Conservation (phyloP, 2,113 vertebrate species). For the Setophaga kirtlandii region DNA sequence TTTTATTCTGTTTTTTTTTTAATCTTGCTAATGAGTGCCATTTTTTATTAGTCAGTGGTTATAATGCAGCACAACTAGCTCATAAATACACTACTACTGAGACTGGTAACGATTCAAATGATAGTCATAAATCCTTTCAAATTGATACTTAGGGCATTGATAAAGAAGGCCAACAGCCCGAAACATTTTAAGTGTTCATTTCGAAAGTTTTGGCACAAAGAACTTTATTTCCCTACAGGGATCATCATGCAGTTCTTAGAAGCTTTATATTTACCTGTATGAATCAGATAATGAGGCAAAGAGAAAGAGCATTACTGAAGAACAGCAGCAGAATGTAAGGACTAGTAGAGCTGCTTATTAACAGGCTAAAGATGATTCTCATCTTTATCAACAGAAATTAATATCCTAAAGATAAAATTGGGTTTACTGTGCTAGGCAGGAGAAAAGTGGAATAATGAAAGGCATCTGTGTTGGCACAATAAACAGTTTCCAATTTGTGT, state of each 20-base stretch:
- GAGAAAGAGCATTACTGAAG: background rate
- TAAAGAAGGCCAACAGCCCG: background rate
- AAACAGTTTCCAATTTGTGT: background rate
- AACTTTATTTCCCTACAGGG: background rate
- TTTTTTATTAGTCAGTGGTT: background rate
- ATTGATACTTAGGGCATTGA: constrained; percentile 1
- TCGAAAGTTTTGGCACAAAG: background rate
- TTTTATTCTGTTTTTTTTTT: background rate
- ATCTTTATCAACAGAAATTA: background rate
- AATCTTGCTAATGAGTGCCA: background rate
- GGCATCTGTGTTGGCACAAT: background rate
- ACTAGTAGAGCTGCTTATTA: background rate
- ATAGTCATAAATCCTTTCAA: background rate
- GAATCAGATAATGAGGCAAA: background rate
- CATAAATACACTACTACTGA: background rate
- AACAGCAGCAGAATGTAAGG: background rate
- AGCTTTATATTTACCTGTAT: background rate
- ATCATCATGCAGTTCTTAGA: background rate
- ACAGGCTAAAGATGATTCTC: background rate
- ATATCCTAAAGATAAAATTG: background rate
- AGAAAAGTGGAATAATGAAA: background rate
- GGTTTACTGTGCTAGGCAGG: background rate
- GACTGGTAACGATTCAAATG: background rate
- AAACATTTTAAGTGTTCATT: constrained; percentile 20
- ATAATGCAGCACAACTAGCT: background rate